Evolutionary conservation across 1,140 invertebrate genomes (phyloP), one percentile per base, ranked within the genome.

Genomic region (Radopholus similis): DNA sequence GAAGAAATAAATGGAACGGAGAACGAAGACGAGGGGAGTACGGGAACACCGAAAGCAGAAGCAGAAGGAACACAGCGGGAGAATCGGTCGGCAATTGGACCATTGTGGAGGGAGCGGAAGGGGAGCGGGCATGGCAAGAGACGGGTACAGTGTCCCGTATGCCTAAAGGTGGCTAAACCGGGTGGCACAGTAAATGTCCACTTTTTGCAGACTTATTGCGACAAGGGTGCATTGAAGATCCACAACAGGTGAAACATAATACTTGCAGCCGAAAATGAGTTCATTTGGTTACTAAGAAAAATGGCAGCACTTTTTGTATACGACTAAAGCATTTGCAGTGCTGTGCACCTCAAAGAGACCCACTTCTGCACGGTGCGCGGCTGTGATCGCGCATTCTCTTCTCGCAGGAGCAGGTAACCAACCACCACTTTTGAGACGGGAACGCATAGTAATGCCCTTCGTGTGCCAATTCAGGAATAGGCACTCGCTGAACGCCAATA

Each of bases 301-400:
- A n/a, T n/a, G n/a, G n/a, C n/a, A n/a, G n/a, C n/a, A n/a, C n/a
- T n/a, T n/a, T n/a, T n/a, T n/a, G n/a, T n/a, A n/a, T n/a, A n/a
- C n/a, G n/a, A n/a, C n/a, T n/a, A n/a, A n/a, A n/a, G n/a, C n/a
- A n/a, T n/a, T n/a, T n/a, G n/a, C n/a, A n/a, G 93, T 51, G 95
- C 96, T 0, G 96, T 99, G 5, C 96, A 99, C 84, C 83, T 98
- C 63, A 88, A 92, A 21, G 70, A 71, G 49, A 70, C 57, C 9
- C 95, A 99, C 84, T 94, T 93, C 83, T 99, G 95, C 83, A 96
- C 94, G 0, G 93, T 98, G 0, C 90, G 93, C 77, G 95, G 95
- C 0, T 99, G 95, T 84, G 96, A 91, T 82, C 97, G 97, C 92
- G 95, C 96, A 91, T 98, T 99, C 83, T 96, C 93, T 83, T 96